A percentile compares a stretch with the other conserved stretches of the same genome.
phyloP scores from a whole-genome alignment of 2,888 invertebrate genomes.

The Tortrix viridana region DNA sequence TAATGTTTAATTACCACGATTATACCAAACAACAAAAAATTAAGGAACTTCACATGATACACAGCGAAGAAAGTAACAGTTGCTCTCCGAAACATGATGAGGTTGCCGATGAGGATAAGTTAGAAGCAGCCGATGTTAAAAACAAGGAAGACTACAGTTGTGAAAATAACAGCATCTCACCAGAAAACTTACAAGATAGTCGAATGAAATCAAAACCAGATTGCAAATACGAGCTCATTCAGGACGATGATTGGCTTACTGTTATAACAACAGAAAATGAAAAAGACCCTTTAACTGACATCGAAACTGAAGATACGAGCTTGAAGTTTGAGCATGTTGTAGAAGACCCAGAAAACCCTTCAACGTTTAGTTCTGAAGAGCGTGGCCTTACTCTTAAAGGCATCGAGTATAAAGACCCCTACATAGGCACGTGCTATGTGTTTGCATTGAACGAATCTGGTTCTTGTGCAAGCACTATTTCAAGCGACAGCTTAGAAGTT shows the following conservation, averaged over 20 bases:
- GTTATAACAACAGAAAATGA: constrained; percentile 24
- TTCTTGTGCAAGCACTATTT: constrained; percentile 25
- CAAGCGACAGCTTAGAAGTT: constrained; percentile 38
- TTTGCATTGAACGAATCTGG: constrained; percentile 51
- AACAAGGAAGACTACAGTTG: background rate
- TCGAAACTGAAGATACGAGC: background rate
- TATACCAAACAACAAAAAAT: constrained; percentile 19
- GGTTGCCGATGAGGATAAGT: too few relatives aligned
- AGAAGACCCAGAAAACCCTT: constrained; percentile 10
- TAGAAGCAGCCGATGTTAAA: too few relatives aligned
- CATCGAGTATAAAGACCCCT: constrained; percentile 58
- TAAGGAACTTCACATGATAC: background rate
- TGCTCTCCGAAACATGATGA: background rate
- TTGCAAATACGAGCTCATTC: constrained; percentile 30
- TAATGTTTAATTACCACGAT: constrained; percentile 28
- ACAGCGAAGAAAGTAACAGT: background rate
- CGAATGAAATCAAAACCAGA: constrained; percentile 10
- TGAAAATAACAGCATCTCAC: background rate
- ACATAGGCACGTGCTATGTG: constrained; percentile 57
- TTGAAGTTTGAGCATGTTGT: background rate
- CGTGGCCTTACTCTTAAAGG: constrained; percentile 55
- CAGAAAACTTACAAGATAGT: background rate
- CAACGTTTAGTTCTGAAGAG: constrained; percentile 20
- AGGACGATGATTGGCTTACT: constrained; percentile 33
- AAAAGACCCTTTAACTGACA: background rate